Conservation (phyloP, 2,888 invertebrate genomes). For the Amitus sp. region DNA sequence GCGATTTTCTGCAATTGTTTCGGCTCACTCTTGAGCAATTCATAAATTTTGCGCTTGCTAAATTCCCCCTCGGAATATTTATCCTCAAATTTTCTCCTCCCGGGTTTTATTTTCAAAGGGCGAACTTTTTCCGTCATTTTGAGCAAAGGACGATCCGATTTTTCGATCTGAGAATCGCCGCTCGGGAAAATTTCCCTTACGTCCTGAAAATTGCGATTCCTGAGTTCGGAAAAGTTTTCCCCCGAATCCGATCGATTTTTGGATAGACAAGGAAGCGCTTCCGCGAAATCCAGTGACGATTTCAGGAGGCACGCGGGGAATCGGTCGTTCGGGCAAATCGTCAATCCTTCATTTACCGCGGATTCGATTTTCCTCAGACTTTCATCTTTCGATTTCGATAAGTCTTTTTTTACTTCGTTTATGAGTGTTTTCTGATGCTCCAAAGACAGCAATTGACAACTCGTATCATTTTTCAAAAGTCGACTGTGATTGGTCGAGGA, state of each 20-base stretch:
- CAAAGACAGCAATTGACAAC: no score
- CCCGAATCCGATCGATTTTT: background rate
- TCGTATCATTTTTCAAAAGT: background rate
- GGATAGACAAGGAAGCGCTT: background rate
- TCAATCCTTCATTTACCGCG: no score
- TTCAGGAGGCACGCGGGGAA: background rate
- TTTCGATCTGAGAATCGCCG: background rate
- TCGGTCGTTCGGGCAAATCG: background rate
- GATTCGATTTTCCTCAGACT: background rate
- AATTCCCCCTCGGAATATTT: no score
- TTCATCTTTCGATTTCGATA: background rate
- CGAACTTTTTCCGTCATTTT: no score
- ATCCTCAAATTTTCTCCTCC: no score
- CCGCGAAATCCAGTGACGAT: background rate
- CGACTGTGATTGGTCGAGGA: background rate
- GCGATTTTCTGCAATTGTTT: no score
- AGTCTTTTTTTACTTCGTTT: no score
- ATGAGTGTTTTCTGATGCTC: no score
- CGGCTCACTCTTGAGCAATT: no score
- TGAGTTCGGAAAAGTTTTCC: background rate
- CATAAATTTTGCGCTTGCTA: no score
- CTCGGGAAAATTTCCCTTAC: background rate
- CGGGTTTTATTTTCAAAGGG: no score
- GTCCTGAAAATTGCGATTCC: background rate
- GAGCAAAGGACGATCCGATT: background rate